Evolutionary conservation across 2,888 invertebrate species (phyloP).

Genomic region (Atrina japonica): DNA sequence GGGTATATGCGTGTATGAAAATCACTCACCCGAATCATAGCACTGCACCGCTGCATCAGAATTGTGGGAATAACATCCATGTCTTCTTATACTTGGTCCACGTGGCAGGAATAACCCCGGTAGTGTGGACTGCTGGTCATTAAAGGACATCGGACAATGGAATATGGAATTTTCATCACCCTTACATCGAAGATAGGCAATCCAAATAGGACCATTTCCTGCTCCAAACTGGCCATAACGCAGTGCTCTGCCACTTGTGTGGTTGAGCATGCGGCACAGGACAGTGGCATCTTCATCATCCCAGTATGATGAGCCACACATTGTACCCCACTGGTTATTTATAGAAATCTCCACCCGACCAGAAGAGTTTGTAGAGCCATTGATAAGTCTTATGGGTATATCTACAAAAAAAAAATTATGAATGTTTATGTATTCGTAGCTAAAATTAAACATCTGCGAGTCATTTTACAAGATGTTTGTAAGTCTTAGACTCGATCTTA

Average conservation of each 20-base stretch:
- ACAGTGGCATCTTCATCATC: slow-evolving; percentile 86
- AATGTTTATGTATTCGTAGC: too few species aligned
- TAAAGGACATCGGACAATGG: slow-evolving; percentile 62
- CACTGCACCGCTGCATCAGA: slow-evolving; percentile 65
- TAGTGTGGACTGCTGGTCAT: slow-evolving; percentile 21
- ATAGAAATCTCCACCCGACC: slow-evolving; percentile 86
- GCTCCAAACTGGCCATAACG: slow-evolving; percentile 60
- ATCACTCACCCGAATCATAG: slow-evolving; percentile 57
- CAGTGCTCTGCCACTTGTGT: slow-evolving; percentile 62
- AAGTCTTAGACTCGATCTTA: too few species aligned
- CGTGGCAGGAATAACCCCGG: slow-evolving; percentile 15
- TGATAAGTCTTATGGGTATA: slow-evolving; percentile 38
- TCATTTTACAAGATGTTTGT: too few species aligned
- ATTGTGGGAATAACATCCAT: slow-evolving; percentile 57
- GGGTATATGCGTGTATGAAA: too few species aligned
- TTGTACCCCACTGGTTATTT: slow-evolving; percentile 86
- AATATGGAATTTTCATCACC: slow-evolving; percentile 68
- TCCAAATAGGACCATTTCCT: slow-evolving; percentile 76
- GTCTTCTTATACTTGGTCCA: slow-evolving; percentile 46
- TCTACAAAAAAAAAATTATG: slow-evolving; percentile 17
- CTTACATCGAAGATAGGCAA: slow-evolving; percentile 66
- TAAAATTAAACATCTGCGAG: too few species aligned
- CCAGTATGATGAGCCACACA: slow-evolving; percentile 87
- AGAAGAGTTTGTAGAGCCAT: slow-evolving; percentile 47
- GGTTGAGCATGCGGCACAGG: slow-evolving; percentile 66